A percentile compares a stretch with the other conserved stretches of the same genome.
Evolutionary conservation across 2,113 vertebrate genomes (phyloP).

Genomic region (Haemorhous mexicanus): DNA sequence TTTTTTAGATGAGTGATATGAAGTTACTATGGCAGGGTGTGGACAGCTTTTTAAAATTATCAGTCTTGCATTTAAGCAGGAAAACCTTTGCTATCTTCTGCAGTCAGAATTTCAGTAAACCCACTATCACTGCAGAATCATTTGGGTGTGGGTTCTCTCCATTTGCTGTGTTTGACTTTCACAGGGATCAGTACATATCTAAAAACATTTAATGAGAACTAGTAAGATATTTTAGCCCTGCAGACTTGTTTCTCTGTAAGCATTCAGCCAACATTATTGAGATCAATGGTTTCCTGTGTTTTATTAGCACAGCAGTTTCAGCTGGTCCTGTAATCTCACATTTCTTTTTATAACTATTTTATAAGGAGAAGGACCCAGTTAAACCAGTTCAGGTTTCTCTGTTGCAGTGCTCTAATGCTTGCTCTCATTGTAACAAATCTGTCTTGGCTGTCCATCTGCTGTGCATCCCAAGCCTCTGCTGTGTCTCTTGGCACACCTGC

Average conservation of each 20-base stretch:
- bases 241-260: neutral
- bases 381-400: slow-evolving; percentile 38
- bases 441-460: neutral
- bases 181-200: neutral
- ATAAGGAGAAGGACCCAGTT: slow-evolving; percentile 33
- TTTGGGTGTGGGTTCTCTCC: neutral
- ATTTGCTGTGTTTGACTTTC: neutral
- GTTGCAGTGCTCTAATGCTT: neutral
- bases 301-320: neutral
- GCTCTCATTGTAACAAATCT: neutral
- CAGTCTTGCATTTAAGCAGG: neutral
- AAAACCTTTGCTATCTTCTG: neutral
- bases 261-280: neutral
- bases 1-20: neutral
- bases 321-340: neutral
- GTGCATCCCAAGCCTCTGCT: neutral
- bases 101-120: neutral
- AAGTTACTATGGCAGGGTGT: neutral
- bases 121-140: neutral
- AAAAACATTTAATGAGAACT: neutral
- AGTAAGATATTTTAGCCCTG: neutral
- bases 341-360: slow-evolving; percentile 55
- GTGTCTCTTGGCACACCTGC: neutral
- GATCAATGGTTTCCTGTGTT: slow-evolving; percentile 26
- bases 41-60: neutral